Conservation (phyloP, 2,113 vertebrate genomes). For the Odontesthes bonariensis region DNA sequence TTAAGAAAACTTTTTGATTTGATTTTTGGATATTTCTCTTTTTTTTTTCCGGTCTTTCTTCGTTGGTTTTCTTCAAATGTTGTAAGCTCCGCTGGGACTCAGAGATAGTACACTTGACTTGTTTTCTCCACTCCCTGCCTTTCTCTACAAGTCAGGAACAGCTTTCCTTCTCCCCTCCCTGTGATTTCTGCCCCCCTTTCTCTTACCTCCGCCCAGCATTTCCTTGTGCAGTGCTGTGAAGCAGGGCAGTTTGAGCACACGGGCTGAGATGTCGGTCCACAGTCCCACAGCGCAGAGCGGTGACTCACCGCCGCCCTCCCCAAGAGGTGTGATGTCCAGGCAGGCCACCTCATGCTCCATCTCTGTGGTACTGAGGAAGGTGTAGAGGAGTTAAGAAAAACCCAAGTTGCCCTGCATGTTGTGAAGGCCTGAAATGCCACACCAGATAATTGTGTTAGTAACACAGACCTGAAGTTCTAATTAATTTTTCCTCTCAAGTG, state of each 20-base stretch:
- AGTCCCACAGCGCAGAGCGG: conserved; percentile 95
- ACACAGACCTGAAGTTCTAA: neutral
- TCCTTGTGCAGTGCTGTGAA: conserved; percentile 97
- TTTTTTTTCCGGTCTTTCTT: no score
- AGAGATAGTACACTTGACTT: neutral
- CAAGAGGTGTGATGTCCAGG: conserved; percentile 96
- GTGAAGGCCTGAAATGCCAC: neutral
- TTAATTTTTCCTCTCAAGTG: neutral
- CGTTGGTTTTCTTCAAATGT: neutral
- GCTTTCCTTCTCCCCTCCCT: neutral
- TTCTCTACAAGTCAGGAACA: conserved; percentile 14
- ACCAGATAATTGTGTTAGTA: conserved; percentile 5
- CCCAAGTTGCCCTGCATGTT: neutral
- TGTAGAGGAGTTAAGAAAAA: conserved; percentile 4
- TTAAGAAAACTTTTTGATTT: neutral
- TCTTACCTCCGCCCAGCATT: conserved; percentile 97
- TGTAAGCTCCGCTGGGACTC: neutral
- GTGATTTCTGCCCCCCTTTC: neutral
- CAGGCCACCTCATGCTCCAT: conserved; percentile 99
- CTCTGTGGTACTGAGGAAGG: conserved; percentile 87
- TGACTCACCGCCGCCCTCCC: conserved; percentile 90
- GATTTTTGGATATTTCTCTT: neutral
- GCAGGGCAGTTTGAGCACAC: conserved; percentile 93
- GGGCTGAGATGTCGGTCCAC: conserved; percentile 98
- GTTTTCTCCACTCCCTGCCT: neutral